Evolutionary conservation across 2,113 vertebrate genomes (phyloP).

Genomic region (Melospiza melodia): DNA sequence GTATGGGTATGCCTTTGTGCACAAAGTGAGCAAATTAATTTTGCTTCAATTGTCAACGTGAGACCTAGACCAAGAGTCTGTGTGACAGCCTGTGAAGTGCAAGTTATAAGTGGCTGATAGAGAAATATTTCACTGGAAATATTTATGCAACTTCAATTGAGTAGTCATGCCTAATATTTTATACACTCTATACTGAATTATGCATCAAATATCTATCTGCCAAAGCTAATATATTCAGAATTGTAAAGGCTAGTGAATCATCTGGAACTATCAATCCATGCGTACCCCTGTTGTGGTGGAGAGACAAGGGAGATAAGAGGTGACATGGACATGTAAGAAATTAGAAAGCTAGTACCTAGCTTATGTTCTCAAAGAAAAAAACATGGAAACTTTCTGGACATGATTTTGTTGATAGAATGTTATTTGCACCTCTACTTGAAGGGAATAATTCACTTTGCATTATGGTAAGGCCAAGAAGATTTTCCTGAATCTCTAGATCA

Average conservation of each 20-base stretch:
- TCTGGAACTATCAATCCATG: not conserved
- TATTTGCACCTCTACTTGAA: not conserved
- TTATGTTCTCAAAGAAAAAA: not conserved
- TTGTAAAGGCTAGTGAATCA: not conserved
- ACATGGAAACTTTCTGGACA: not conserved
- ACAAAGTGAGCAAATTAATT: not conserved
- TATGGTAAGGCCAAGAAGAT: conserved; percentile 7
- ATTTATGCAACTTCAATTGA: not conserved
- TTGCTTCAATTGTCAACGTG: not conserved
- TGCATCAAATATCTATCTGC: not conserved
- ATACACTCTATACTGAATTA: not conserved
- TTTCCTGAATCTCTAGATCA: not conserved
- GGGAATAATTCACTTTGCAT: not conserved
- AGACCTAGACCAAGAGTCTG: not conserved
- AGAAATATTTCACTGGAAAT: not conserved
- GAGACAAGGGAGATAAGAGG: not conserved
- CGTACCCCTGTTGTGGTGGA: not conserved
- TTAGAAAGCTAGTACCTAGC: not conserved
- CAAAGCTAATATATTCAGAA: not conserved
- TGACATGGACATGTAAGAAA: not conserved
- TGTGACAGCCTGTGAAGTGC: not conserved
- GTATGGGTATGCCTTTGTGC: accelerated
- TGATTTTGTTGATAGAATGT: not conserved
- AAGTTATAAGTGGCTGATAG: not conserved
- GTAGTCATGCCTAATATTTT: not conserved